Base-by-base conservation (phyloP, 2,113 vertebrate species). In the Nibea coibor region DNA sequence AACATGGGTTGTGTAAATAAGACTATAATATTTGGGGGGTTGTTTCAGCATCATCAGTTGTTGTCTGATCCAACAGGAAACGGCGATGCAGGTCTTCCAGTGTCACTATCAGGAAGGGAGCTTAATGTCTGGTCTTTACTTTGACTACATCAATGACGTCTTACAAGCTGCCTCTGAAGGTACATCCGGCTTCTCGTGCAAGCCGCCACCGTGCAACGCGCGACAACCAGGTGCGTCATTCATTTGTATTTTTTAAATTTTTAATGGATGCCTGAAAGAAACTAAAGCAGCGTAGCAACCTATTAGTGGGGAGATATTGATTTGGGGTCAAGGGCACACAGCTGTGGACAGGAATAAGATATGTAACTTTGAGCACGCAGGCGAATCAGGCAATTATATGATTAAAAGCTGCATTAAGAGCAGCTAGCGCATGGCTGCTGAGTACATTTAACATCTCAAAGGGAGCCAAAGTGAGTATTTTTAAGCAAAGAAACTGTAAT, bases 31-130 rank as follows among this genome's bases (percentile, higher is more conserved):
- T 35, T 65, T 65, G n/a, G 48, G 35, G 53, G 83, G 51, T 76
- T 48, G 51, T 72, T 74, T 70, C 11, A 72, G 53, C 24, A n/a
- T 54, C 28, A 47, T 47, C 50, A 82, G 67, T 83, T 78, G 72
- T 79, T 80, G 72, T 79, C 35, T 83, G 67, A 83, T 83, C 62
- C 35, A 51, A 16, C 86, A 94, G 93, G 93, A 94, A 91, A 87
- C 84, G 0, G 86, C 80, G 0, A 94, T 94, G 93, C 93, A 94
- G 64, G 80, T 89, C 86, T 94, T 92, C 83, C 92, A 92, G 74
- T 94, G 93, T 87, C 93, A 94, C 82, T 94, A 94, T 51, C 84
- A 14, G 19, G 88, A 94, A 5, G 67, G 45, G 19, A 86, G 66
- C 63, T 67, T 94, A 14, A 75, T 88, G 62, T 87, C 89, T 1